Evolutionary conservation across 2,888 invertebrate genomes (phyloP), one percentile per base, ranked within the genome.

Genomic region (Athalia circularis): DNA sequence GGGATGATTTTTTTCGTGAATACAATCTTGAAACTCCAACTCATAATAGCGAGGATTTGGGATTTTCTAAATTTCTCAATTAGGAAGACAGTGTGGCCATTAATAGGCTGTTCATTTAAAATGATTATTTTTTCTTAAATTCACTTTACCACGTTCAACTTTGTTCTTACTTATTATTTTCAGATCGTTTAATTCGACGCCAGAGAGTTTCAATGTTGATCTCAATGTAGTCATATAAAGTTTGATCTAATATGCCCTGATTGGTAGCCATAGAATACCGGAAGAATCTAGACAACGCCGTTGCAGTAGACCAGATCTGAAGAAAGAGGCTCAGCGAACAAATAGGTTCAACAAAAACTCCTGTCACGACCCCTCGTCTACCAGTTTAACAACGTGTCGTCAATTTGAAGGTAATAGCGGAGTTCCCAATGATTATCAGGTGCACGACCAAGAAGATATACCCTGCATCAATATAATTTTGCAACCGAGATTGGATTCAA

Each of bases 161-260:
- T 64, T 64, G 13, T 75, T 29, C n/a, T 62, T 75, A 62, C 81
- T 83, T 77, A 84, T 47, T 85, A 83, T 82, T 90, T 85, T 43
- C 90, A 90, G 90, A 81, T 90, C 89, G 65, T 82, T 86, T 81
- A 89, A 90, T 82, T 89, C 89, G 68, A 87, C 88, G 54, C 88
- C 89, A 62, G 89, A 89, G 82, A 89, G 87, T 85, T 87, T 86
- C 83, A 90, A 88, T 82, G 84, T 88, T 84, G 89, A 89, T 81
- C 84, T 88, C 82, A 89, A 90, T 80, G 86, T 87, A 80, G 86
- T 89, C 77, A 87, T 89, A 79, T 89, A 87, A 85, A 70, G 79
- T 48, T 50, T 47, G 77, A 78, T 76, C 78, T 64, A 81, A 84
- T 74, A 13, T 81, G 48, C 64, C 76, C 70, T 81, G 72, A 80